These are phyloP conservation scores for Styela clava DNA, from an alignment of 23 tunicate genomes.

Conservation along the genomic window DNA sequence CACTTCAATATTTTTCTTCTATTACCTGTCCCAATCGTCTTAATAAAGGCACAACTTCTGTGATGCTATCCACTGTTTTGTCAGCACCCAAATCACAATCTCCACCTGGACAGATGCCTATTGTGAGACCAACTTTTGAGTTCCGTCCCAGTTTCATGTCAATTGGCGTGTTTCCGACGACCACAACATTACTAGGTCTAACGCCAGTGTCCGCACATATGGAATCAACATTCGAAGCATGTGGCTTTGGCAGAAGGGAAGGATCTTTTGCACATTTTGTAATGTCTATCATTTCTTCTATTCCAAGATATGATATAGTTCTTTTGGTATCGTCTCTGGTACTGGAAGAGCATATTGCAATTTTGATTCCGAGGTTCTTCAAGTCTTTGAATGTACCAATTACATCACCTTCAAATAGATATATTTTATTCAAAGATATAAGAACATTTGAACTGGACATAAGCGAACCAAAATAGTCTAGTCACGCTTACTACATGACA, in stretches of 20 bases:
- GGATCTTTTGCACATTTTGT: slow-evolving; percentile 23
- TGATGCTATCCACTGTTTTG: neutral
- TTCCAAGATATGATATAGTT: neutral
- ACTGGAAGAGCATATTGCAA: slow-evolving; percentile 38
- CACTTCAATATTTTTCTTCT: no score
- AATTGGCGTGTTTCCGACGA: slow-evolving; percentile 12
- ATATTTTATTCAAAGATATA: neutral
- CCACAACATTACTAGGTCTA: slow-evolving; percentile 3
- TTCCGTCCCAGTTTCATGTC: neutral
- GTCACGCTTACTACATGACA: no score
- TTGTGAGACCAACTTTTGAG: neutral
- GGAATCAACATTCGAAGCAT: slow-evolving; percentile 21
- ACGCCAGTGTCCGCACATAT: slow-evolving; percentile 23
- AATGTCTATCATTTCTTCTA: slow-evolving; percentile 11
- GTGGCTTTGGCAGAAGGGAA: slow-evolving; percentile 27
- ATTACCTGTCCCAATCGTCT: no score
- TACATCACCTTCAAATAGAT: slow-evolving; percentile 17
- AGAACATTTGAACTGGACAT: no score
- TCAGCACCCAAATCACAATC: neutral
- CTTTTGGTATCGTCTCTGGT: slow-evolving; percentile 1
- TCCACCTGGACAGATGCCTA: neutral
- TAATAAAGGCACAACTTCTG: neutral
- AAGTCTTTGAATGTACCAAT: neutral
- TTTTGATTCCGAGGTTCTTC: slow-evolving; percentile 15
- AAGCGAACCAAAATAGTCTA: no score